Evolutionary conservation across 1,140 invertebrate genomes (phyloP).

Genomic region (Pogonomyrmex californicus): DNA sequence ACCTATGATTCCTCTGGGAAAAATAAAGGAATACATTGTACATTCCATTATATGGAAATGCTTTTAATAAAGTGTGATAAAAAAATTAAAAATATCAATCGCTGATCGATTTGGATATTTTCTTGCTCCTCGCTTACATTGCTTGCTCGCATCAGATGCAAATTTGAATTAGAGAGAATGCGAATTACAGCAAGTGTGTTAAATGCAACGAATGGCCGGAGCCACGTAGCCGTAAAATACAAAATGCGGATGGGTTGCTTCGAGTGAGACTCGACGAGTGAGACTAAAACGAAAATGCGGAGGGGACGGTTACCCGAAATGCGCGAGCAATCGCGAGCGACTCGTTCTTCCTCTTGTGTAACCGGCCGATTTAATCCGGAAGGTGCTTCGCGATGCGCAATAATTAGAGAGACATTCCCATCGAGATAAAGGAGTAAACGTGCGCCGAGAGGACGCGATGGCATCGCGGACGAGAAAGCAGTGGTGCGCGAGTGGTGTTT

Average conservation of each 20-base stretch:
- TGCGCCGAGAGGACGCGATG: constrained; percentile 25
- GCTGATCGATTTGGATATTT: not conserved
- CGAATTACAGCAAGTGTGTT: not conserved
- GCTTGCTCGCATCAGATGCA: not conserved
- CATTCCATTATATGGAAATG: not conserved
- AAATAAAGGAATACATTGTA: not conserved
- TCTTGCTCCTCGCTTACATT: not conserved
- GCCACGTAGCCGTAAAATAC: not conserved
- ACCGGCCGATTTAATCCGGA: not conserved
- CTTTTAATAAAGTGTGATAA: not conserved
- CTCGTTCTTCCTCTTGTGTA: constrained; percentile 12
- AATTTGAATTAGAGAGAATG: not conserved
- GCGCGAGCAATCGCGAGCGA: constrained; percentile 3
- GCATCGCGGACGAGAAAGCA: constrained; percentile 38
- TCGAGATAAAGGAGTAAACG: constrained; percentile 4
- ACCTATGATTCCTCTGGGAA: no score
- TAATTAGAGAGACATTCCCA: constrained; percentile 22
- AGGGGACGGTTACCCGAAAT: not conserved
- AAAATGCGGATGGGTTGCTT: not conserved
- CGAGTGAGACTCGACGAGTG: not conserved
- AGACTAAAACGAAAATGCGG: not conserved
- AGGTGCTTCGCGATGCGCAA: constrained; percentile 15
- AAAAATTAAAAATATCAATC: not conserved
- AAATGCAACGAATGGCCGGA: not conserved
- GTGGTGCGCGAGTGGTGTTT: constrained; percentile 18